Conservation (phyloP, 2,797 vertebrate genomes). For the Sebastes nivosus region DNA sequence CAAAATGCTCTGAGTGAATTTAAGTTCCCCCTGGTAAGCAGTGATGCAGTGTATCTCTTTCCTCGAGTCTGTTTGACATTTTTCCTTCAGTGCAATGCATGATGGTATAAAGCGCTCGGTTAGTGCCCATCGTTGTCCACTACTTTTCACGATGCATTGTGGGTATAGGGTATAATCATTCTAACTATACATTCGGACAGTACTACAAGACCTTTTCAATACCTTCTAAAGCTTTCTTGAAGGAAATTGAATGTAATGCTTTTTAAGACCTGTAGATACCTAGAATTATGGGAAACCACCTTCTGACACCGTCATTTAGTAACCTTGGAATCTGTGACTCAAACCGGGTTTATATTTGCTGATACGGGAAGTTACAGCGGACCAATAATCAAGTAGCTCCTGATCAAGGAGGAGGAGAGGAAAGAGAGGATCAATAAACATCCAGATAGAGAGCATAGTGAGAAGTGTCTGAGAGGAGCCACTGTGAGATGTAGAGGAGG, state of each 20-base stretch:
- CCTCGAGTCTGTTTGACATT: too few relatives aligned
- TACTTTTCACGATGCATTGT: too few relatives aligned
- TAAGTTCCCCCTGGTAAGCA: too few relatives aligned
- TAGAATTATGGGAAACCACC: not conserved
- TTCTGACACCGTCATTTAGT: not conserved
- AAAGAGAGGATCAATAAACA: slow-evolving; percentile 34
- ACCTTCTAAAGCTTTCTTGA: not conserved
- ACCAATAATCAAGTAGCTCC: not conserved
- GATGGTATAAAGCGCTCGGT: too few relatives aligned
- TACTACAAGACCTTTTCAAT: not conserved
- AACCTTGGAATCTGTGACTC: not conserved
- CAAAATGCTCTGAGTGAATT: too few relatives aligned
- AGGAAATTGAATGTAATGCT: not conserved
- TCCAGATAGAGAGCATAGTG: not conserved
- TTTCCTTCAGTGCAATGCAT: too few relatives aligned
- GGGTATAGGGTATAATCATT: too few relatives aligned
- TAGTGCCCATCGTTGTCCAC: too few relatives aligned
- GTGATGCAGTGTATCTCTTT: too few relatives aligned
- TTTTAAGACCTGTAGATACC: not conserved
- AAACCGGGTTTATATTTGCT: not conserved
- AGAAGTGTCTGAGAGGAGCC: slow-evolving; percentile 1
- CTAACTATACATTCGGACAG: too few relatives aligned
- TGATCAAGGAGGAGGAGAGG: not conserved
- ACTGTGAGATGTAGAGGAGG: not conserved
- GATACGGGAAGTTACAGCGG: not conserved